Conservation (phyloP, 1,140 invertebrate species). For the Diuraphis noxia region DNA sequence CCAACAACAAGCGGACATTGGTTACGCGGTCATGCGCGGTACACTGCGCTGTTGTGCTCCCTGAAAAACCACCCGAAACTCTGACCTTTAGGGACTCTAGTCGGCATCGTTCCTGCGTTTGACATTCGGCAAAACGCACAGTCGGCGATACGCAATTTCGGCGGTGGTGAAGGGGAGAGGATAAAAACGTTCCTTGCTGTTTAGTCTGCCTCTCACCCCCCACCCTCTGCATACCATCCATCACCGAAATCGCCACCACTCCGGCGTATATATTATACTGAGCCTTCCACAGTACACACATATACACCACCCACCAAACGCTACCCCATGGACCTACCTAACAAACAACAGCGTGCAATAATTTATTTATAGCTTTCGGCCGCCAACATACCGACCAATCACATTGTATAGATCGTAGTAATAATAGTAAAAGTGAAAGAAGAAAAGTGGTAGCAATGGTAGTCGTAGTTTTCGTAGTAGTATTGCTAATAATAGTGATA, state of each 20-base stretch:
- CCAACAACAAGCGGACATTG: not conserved
- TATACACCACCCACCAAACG: not conserved
- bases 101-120: not conserved
- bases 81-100: slow-evolving; percentile 22
- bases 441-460: not conserved
- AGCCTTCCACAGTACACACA: not conserved
- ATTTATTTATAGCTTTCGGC: slow-evolving; percentile 42
- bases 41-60: not conserved
- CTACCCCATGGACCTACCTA: not conserved
- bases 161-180: not conserved
- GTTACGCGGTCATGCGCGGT: not conserved
- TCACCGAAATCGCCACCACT: not conserved
- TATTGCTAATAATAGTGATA: not conserved
- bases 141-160: not conserved
- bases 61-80: not conserved
- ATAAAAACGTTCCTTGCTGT: slow-evolving; percentile 32
- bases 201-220: not conserved
- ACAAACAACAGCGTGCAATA: slow-evolving; percentile 22
- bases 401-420: not conserved
- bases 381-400: not conserved
- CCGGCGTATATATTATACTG: not conserved
- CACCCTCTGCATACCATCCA: not conserved
- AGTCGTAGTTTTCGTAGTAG: too few species aligned
- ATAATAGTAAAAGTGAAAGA: not conserved
- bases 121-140: slow-evolving; percentile 48